Percentiles rank a stretch among this genome's conserved stretches.
phyloP scores from a whole-genome alignment of 1,140 invertebrate genomes.

The Pinna nobilis region DNA sequence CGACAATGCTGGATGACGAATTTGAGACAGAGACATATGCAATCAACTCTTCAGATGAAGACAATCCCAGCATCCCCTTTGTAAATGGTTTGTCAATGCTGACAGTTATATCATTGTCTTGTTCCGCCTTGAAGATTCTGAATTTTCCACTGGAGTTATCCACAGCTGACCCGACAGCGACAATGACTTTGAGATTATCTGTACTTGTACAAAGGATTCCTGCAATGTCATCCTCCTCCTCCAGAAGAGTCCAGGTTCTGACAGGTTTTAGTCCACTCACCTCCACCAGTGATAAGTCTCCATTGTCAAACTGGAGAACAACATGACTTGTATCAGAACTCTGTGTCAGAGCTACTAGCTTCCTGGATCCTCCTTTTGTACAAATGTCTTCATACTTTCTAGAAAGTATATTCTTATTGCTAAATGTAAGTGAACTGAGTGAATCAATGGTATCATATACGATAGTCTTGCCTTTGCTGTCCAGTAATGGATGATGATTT shows the following conservation, averaged over 20 bases:
- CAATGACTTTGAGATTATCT: conserved; percentile 35
- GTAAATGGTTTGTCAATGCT: conserved; percentile 15
- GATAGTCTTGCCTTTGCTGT: conserved; percentile 26
- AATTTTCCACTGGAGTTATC: no score
- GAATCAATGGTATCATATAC: conserved; percentile 2
- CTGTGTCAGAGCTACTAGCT: background rate
- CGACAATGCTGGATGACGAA: background rate
- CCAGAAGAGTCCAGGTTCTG: conserved; percentile 17
- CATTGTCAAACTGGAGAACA: conserved; percentile 25
- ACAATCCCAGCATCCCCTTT: conserved; percentile 5
- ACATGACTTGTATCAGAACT: conserved; percentile 26
- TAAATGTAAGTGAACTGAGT: background rate
- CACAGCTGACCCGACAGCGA: conserved; percentile 14
- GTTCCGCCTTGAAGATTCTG: background rate
- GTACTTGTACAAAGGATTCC: conserved; percentile 24
- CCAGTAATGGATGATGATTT: conserved; percentile 9
- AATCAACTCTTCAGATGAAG: background rate
- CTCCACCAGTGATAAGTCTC: conserved; percentile 24
- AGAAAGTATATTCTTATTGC: background rate
- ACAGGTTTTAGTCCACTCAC: conserved; percentile 14
- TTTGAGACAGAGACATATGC: background rate
- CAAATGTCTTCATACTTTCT: background rate
- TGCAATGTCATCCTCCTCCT: conserved; percentile 21
- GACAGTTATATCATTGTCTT: background rate
- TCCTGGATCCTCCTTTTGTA: background rate